Conservation (phyloP, 2,113 vertebrate genomes). For the Morphnarchus princeps region DNA sequence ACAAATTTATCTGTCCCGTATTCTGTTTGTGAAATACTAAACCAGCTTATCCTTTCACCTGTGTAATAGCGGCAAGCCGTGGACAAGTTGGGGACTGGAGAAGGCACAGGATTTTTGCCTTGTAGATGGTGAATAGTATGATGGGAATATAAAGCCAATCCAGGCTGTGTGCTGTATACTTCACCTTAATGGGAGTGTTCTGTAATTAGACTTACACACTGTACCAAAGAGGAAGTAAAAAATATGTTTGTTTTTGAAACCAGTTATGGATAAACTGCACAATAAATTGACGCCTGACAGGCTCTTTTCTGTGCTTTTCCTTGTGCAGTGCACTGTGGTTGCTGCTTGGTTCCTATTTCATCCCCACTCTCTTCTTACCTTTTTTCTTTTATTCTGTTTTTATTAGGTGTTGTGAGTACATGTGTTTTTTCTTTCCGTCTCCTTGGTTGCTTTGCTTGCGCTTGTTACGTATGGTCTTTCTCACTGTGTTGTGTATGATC, state of each 20-base stretch:
- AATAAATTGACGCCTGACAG: neutral
- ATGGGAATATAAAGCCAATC: neutral
- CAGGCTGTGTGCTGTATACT: neutral
- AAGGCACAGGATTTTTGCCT: neutral
- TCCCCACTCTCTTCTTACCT: neutral
- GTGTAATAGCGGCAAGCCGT: neutral
- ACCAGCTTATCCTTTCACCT: neutral
- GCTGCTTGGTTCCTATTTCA: neutral
- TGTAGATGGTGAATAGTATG: neutral
- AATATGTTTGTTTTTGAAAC: neutral
- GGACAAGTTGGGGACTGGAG: neutral
- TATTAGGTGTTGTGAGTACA: neutral
- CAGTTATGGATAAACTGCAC: neutral
- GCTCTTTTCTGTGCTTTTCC: neutral
- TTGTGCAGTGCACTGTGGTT: neutral
- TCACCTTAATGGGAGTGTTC: neutral
- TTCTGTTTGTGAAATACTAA: neutral
- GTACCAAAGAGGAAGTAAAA: neutral
- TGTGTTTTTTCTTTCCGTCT: neutral
- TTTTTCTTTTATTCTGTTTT: neutral
- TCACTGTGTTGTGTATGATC: accelerated
- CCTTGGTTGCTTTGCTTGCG: neutral
- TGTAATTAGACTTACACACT: neutral
- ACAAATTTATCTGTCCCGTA: neutral
- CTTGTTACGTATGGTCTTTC: neutral